phyloP scores from a whole-genome alignment of 2,113 vertebrate species.

The Podilymbus podiceps region DNA sequence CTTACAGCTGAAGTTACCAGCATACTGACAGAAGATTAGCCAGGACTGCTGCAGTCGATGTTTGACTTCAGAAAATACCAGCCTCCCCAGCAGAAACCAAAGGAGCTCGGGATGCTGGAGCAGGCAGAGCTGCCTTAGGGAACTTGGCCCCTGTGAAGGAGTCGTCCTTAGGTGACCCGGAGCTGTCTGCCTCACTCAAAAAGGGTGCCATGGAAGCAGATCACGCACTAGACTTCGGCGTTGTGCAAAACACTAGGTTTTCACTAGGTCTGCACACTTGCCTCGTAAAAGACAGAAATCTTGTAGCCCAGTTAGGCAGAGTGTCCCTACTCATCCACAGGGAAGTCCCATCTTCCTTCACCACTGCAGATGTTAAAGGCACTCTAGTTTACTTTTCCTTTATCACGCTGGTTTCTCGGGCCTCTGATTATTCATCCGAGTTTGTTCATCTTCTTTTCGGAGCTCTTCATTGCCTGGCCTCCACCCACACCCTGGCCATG shows the following conservation, averaged over 20 bases:
- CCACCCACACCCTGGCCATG: not conserved
- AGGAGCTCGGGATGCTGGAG: not conserved
- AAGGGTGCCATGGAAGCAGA: not conserved
- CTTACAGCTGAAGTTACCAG: not conserved
- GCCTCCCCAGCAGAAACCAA: not conserved
- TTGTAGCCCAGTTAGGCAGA: not conserved
- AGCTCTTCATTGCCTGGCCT: not conserved
- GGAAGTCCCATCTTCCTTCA: not conserved
- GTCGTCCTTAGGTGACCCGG: not conserved
- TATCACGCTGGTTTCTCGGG: not conserved
- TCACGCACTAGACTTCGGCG: not conserved
- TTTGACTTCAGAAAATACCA: not conserved
- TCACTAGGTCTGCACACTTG: not conserved
- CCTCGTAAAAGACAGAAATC: not conserved
- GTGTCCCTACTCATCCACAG: not conserved
- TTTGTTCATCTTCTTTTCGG: not conserved
- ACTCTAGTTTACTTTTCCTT: not conserved
- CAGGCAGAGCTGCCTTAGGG: not conserved
- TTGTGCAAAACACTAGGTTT: not conserved
- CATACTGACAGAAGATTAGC: not conserved
- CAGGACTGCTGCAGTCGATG: not conserved
- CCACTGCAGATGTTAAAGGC: not conserved
- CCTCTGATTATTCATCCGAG: not conserved
- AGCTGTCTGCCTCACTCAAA: accelerated
- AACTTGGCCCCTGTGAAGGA: not conserved